phyloP scores from a whole-genome alignment of 2,113 vertebrate genomes.

The Menidia beryllina region DNA sequence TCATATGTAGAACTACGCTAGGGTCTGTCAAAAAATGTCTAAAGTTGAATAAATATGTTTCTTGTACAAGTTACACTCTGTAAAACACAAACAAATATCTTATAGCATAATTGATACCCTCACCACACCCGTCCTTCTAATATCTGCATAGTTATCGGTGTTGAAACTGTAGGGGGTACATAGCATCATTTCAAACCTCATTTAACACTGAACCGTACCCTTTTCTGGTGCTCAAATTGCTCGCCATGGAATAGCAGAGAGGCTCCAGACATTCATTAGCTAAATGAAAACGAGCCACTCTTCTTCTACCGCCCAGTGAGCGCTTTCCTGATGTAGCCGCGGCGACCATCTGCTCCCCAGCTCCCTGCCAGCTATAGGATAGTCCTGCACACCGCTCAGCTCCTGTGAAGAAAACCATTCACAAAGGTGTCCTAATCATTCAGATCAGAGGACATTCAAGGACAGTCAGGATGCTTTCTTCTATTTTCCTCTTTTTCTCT shows the following conservation, averaged over 20 bases:
- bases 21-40: neutral
- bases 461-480: slow-evolving; percentile 44
- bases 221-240: slow-evolving; percentile 79
- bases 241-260: slow-evolving; percentile 70
- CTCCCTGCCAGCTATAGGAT: slow-evolving; percentile 79
- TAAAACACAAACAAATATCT: slow-evolving; percentile 31
- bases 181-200: slow-evolving; percentile 82
- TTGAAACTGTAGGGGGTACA: slow-evolving; percentile 72
- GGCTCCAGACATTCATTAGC: slow-evolving; percentile 85
- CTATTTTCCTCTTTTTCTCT: slow-evolving; percentile 1
- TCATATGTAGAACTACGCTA: neutral
- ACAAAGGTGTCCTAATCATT: slow-evolving; percentile 66
- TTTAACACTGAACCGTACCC: slow-evolving; percentile 80
- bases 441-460: slow-evolving; percentile 62
- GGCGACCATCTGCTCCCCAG: slow-evolving; percentile 81
- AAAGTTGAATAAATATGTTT: neutral
- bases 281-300: slow-evolving; percentile 85
- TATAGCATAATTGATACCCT: slow-evolving; percentile 41
- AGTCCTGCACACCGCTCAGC: slow-evolving; percentile 76
- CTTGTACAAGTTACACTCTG: neutral
- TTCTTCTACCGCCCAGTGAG: slow-evolving; percentile 75
- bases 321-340: slow-evolving; percentile 53
- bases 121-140: slow-evolving; percentile 36
- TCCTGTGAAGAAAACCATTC: slow-evolving; percentile 56
- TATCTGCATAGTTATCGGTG: slow-evolving; percentile 59